phyloP scores from a whole-genome alignment of 2,113 vertebrate genomes.

The Desmodus rotundus region DNA sequence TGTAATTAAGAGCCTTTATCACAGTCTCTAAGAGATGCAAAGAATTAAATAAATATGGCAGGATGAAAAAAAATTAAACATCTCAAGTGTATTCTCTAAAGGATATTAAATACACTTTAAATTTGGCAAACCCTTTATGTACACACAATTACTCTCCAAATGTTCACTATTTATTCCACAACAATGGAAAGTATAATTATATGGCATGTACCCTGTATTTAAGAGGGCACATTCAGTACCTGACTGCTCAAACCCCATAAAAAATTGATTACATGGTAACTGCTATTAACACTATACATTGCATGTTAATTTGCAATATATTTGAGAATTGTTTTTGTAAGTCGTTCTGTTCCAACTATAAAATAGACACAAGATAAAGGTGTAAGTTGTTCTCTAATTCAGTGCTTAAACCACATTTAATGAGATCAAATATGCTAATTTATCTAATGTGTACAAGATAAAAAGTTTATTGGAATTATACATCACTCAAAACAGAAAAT shows the following conservation, averaged over 20 bases:
- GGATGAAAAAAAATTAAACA: neutral
- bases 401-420: neutral
- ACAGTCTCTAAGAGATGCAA: neutral
- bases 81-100: neutral
- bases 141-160: neutral
- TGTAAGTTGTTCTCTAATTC: neutral
- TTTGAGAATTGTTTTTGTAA: neutral
- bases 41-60: neutral
- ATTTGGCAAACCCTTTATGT: neutral
- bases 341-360: neutral
- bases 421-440: neutral
- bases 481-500: neutral
- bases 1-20: neutral
- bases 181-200: neutral
- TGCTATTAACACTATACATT: neutral
- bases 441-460: neutral
- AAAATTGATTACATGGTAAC: neutral
- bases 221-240: neutral
- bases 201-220: neutral
- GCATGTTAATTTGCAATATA: neutral
- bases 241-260: neutral
- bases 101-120: neutral
- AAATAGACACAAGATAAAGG: neutral
- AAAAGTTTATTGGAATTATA: neutral
- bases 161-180: neutral